Base-by-base conservation (phyloP, 1,140 invertebrate species). In the Diplogasteroides magnus region DNA sequence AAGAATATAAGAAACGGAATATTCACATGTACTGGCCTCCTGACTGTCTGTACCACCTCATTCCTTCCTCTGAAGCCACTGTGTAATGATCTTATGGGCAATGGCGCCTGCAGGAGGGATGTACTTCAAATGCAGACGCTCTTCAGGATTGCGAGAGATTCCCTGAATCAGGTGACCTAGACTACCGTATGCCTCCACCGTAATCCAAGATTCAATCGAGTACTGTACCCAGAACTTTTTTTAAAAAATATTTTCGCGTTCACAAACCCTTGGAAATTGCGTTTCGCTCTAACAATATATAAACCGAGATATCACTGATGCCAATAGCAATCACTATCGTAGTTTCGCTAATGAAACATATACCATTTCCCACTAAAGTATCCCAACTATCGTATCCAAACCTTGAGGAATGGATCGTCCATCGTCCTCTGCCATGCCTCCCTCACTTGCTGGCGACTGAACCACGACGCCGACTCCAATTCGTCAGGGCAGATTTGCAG, bases 401-500 rank as follows among this genome's bases (percentile, higher is more conserved):
- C 61, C 56, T 72, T 73, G n/a, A 79, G 48, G 14, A 74, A 48
- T 19, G 82, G 84, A 73, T 86, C 83, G 26, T 68, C 14, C 26
- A 71, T 69, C 2, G 84, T 77, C 55, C 79, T 72, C 1, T 81
- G 64, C 11, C 84, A 31, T 6, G 85, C 84, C 26, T 69, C 70
- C 29, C 64, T 58, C 0, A 88, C 79, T 76, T 87, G 85, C 13
- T 82, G 73, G 56, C 84, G 78, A 1, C 80, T 74, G 77, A 88
- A 88, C 87, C 87, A 88, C 31, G 77, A 76, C 2, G 85, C 87
- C 74, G 85, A 84, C 75, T 87, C 86, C 31, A 88, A 74, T 77
- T 88, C 87, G 28, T 83, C 79, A 59, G 83, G 77, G 75, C 87
- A 86, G 31, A 87, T 77, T n/a, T 78, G 74, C 13, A 85, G 71